Base-by-base conservation (phyloP, 2,113 vertebrate genomes). In the Carassius carassius region DNA sequence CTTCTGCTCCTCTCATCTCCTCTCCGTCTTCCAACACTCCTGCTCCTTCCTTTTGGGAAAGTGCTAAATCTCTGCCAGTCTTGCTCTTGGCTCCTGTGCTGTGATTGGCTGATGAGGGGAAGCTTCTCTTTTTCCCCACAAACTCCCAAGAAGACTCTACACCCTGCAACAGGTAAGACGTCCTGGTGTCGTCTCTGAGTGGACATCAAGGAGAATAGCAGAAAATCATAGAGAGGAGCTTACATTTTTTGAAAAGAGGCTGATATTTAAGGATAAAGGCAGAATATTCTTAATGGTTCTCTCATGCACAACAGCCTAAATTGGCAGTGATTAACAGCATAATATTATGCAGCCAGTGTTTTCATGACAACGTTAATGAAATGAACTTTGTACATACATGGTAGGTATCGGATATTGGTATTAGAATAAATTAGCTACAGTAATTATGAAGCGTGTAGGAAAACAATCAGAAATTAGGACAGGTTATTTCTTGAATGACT, bases 131-230 rank as follows among this genome's bases (percentile, higher is more conserved):
- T 74, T 95, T 95, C 11, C 95, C 95, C 4, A 89, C 72, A 10
- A 94, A 95, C 90, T 98, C 96, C 97, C 96, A 96, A 0, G 96
- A 95, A 4, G 96, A 94, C 44, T 96, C 92, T 16, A 99, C 96
- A 0, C 96, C 98, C 65, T 97, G 94, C 16, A 99, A 93, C 81
- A 99, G 94, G 88, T 99, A 99, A 9, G 95, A 93, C 0, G 96
- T 96, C 90, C 98, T 95, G 0, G 97, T 99, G 86, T 99, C 98
- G 0, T 99, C 98, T 65, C 98, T 99, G 86, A 86, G 29, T 37
- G 49, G 19, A 4, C 2, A 8, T 92, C 78, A 91, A 92, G 78
- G 90, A 89, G 4, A 78, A 73, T 12, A 32, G 17, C 47, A 87
- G 51, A 10, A n/a, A 67, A 32, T 19, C 3, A 13, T 47, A 47